Evolutionary conservation across 2,797 vertebrate genomes (phyloP).

Genomic region (Poeciliopsis gracilis): DNA sequence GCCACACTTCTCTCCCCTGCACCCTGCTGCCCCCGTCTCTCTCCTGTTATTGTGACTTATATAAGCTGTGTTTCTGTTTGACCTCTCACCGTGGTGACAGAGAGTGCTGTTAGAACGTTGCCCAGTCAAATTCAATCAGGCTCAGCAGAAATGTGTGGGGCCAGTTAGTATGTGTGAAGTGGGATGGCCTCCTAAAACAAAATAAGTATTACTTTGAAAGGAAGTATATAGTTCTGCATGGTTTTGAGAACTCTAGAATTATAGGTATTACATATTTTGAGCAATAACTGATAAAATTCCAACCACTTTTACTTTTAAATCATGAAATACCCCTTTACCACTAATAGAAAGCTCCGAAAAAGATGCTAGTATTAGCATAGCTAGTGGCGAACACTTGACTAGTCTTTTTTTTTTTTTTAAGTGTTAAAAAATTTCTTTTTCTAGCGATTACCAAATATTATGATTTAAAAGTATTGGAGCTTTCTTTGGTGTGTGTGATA

Average conservation of each 20-base stretch:
- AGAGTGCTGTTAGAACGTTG: constrained; percentile 68
- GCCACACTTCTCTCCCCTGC: constrained; percentile 9
- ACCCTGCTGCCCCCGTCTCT: constrained; percentile 14
- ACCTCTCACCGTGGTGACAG: constrained; percentile 77
- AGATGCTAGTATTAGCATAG: background rate
- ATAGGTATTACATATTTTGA: background rate
- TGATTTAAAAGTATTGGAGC: background rate
- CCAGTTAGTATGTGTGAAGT: constrained; percentile 27
- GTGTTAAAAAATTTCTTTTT: background rate
- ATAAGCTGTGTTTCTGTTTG: constrained; percentile 78
- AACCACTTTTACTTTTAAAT: background rate
- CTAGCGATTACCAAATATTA: background rate
- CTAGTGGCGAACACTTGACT: background rate
- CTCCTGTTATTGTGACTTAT: constrained; percentile 76
- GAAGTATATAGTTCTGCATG: background rate
- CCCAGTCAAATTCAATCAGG: constrained; percentile 69
- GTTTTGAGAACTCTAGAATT: background rate
- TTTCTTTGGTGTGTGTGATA: background rate
- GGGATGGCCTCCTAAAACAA: constrained; percentile 25
- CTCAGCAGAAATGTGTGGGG: constrained; percentile 55
- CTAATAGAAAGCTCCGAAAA: background rate
- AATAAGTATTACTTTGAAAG: constrained; percentile 30
- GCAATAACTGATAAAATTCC: background rate
- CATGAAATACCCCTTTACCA: background rate
- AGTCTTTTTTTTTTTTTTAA: background rate